Conservation (phyloP, 2,888 invertebrate species). For the Zeuzera pyrina region DNA sequence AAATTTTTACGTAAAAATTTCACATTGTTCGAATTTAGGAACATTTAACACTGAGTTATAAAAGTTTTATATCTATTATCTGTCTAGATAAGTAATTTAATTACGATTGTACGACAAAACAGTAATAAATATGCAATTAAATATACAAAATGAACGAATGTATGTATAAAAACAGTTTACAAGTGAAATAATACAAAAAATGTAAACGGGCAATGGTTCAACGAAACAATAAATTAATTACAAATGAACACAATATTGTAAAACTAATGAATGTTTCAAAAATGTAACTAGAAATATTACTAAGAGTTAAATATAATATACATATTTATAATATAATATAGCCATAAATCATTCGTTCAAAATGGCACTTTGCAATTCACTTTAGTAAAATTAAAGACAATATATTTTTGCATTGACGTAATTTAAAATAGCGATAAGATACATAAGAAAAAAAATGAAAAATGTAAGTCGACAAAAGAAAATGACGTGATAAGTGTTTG, state of each 20-base stretch:
- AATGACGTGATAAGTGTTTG: conserved; percentile 14
- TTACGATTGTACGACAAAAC: conserved; percentile 50
- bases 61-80: conserved; percentile 52
- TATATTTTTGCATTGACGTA: conserved; percentile 24
- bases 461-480: conserved; percentile 8
- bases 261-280: conserved; percentile 41
- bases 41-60: conserved; percentile 70
- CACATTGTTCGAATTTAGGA: conserved; percentile 68
- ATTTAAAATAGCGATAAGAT: conserved; percentile 3
- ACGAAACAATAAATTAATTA: conserved; percentile 36
- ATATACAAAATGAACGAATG: conserved; percentile 29
- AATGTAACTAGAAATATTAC: conserved; percentile 44
- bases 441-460: conserved; percentile 11
- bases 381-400: conserved; percentile 35
- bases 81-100: conserved; percentile 44
- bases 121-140: conserved; percentile 33
- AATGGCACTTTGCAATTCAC: conserved; percentile 69
- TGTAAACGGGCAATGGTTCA: conserved; percentile 23
- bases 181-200: conserved; percentile 18
- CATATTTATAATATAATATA: conserved; percentile 27
- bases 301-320: conserved; percentile 45
- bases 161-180: conserved; percentile 18
- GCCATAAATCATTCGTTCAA: conserved; percentile 52
- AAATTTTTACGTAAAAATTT: conserved; percentile 41
- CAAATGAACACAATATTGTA: conserved; percentile 57